Base-by-base conservation (phyloP, 2,797 vertebrate species). In the Lepus townsendii region DNA sequence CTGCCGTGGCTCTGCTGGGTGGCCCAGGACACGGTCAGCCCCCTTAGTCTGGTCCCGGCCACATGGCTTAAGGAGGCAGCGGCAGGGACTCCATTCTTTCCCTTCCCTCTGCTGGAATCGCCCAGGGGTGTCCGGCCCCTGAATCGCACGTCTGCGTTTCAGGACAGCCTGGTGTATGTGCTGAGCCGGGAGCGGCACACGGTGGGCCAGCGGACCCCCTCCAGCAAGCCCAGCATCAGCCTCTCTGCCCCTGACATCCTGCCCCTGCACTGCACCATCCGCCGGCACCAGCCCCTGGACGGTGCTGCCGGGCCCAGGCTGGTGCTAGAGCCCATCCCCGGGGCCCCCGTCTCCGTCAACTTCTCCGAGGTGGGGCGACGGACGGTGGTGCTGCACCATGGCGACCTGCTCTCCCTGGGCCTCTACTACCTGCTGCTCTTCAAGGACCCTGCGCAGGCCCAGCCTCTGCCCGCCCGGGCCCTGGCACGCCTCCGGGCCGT, bases 81-180 rank as follows among this genome's bases (percentile, higher is more conserved):
- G 35, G 54, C 16, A 1, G n/a, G 66, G 22, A n/a, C 22, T 16
- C 17, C 4, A 14, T 62, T 73, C 63, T 2, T 24, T 54, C 38
- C 26, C 52, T 8, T 69, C 26, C 50, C 27, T n/a, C 20, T 78
- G 65, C 50, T 2, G 2, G 32, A 0, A 1, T 4, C 62, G 65
- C 72, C 0, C 50, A 26, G 13, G 22, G 11, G 20, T 2, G 12
- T 0, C 42, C 66, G 7, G 7, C 2, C n/a, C 35, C 82, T 96
- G 66, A 95, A 26, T 32, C 0, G 14, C n/a, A n/a, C 7, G 3
- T 76, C 62, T 92, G 82, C 19, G 0, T 96, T 91, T 77, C 98
- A 99, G 99, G 99, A 99, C 98, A 99, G 99, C 97, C 94, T 99
- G 98, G 99, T 99, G 22, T 99, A 99, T 80, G 98, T 99, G 97